Evolutionary conservation across 2,888 invertebrate genomes (phyloP).

Genomic region (Notodonta dromedarius): DNA sequence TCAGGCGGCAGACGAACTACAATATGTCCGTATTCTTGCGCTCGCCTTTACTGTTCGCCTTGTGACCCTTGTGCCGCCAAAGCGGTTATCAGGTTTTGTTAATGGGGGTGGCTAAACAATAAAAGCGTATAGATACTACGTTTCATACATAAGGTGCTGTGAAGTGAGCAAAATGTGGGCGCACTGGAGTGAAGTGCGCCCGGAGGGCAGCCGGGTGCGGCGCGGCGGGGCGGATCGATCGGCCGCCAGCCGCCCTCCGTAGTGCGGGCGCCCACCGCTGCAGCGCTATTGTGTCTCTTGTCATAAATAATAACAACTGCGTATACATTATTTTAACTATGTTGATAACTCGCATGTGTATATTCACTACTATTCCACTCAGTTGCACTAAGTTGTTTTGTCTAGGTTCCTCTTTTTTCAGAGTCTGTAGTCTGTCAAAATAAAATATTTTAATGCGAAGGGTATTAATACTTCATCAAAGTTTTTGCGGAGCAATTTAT

Average conservation of each 20-base stretch:
- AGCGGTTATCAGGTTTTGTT: slow-evolving; percentile 66
- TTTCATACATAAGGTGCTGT: slow-evolving; percentile 71
- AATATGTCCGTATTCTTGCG: slow-evolving; percentile 45
- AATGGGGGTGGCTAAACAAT: slow-evolving; percentile 74
- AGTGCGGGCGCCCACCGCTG: slow-evolving; percentile 48
- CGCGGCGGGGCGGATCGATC: slow-evolving; percentile 69
- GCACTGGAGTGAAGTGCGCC: slow-evolving; percentile 69
- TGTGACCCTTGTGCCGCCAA: slow-evolving; percentile 63
- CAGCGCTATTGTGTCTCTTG: slow-evolving; percentile 20
- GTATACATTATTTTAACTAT: too few species aligned
- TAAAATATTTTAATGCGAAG: too few species aligned
- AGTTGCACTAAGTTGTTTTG: too few species aligned
- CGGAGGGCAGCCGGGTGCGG: slow-evolving; percentile 58
- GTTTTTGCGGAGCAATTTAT: too few species aligned
- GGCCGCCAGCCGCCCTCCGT: slow-evolving; percentile 48
- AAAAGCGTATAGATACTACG: slow-evolving; percentile 75
- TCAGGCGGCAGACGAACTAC: slow-evolving; percentile 40
- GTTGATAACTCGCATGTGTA: too few species aligned
- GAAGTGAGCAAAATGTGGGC: slow-evolving; percentile 69
- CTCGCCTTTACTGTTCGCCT: slow-evolving; percentile 49
- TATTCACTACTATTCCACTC: too few species aligned
- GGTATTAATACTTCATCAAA: too few species aligned
- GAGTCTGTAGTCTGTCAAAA: too few species aligned
- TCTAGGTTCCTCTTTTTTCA: too few species aligned
- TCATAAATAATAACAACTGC: slow-evolving; percentile 9